Evolutionary conservation across 2,113 vertebrate species (phyloP).

Genomic region (Junco hyemalis): DNA sequence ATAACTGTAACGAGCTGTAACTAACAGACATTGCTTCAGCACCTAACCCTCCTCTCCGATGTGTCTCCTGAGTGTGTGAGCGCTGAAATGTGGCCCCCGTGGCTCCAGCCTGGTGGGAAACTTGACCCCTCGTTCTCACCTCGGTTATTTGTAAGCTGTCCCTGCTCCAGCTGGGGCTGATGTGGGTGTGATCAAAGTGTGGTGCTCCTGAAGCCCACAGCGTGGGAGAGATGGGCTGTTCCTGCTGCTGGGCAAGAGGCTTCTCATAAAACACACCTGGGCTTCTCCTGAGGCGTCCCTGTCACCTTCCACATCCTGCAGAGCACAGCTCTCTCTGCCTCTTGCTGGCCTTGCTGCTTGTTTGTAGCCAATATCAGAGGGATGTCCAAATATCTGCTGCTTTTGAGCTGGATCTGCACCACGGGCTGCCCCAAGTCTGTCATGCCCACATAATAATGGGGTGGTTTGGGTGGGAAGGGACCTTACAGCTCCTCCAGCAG

Average conservation of each 20-base stretch:
- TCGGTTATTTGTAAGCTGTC: neutral
- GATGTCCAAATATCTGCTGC: neutral
- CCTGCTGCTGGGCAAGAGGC: neutral
- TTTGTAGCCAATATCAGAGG: accelerated
- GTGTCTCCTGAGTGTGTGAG: neutral
- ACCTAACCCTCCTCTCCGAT: neutral
- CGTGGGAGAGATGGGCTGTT: neutral
- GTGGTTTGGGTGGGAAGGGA: neutral
- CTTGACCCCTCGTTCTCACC: accelerated
- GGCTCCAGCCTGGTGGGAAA: neutral
- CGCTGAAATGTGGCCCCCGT: accelerated
- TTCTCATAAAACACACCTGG: accelerated
- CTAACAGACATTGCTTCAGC: conserved; percentile 34
- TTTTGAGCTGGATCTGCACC: neutral
- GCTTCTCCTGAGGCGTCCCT: neutral
- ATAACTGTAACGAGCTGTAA: conserved; percentile 22
- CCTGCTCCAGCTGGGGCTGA: neutral
- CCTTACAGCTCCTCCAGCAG: neutral
- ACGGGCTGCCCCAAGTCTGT: accelerated
- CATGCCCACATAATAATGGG: accelerated
- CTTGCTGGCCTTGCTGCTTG: neutral
- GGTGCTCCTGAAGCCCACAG: neutral
- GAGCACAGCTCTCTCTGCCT: neutral
- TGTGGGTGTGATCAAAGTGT: accelerated
- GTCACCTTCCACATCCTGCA: accelerated